Base-by-base conservation (phyloP, 2,797 vertebrate species). In the Diceros bicornis region DNA sequence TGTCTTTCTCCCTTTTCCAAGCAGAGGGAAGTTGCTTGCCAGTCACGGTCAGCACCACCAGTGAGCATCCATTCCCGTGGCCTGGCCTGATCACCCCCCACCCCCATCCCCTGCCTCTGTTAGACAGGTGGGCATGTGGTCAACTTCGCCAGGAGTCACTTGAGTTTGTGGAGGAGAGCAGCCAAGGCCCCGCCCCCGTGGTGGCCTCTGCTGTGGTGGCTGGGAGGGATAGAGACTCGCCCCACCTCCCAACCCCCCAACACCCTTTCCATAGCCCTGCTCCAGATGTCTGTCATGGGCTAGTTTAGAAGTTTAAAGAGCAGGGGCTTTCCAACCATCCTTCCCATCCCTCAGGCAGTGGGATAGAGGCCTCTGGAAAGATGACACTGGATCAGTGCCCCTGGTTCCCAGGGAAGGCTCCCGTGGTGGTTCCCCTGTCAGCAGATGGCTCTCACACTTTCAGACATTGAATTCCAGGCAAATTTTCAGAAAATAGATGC, bases 371-470 rank as follows among this genome's bases (percentile, higher is more conserved):
- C 66, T 59, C 55, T 69, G 55, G 78, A 79, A 37, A 29, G 78
- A 47, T 82, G 91, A 44, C 17, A 6, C 50, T 18, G 20, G 23
- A 6, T 52, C 25, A 23, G 1, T 37, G 68, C n/a, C 68, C 55
- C 18, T 23, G 9, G 27, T 25, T 41, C 52, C 25, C 41, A 61
- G 32, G 71, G 61, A 23, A 61, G 37, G 50, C 29, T 37, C 23
- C 61, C 0, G 0, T 9, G 34, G 9, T 13, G 12, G 59, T 20
- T 83, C 34, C 10, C 25, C 12, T 47, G 4, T 68, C 13, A 3
- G 18, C 23, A 50, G 17, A 37, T 37, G 5, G 3, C 50, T 87
- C 52, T 69, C 32, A 1, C 10, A 8, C 13, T 32, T 32, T 17
- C n/a, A 61, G 32, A 34, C 37, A 7, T 41, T 68, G n/a, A 68